Evolutionary conservation across 1,140 invertebrate genomes (phyloP).

Genomic region (Medauroidea extradentata): DNA sequence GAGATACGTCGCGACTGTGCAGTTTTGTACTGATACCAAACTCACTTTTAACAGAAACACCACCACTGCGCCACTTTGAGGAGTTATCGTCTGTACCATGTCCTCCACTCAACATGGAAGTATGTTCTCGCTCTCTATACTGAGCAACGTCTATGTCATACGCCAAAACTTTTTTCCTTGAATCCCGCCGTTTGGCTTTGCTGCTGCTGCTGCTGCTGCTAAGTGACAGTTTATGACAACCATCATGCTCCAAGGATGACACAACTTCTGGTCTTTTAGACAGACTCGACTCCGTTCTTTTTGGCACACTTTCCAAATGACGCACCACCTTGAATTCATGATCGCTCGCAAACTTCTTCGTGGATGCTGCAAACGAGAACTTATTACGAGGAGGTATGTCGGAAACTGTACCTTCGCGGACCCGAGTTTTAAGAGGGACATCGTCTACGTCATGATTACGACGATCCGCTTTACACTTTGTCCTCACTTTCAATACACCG

Average conservation of each 20-base stretch:
- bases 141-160: too few relatives aligned
- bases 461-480: constrained; percentile 18
- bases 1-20: too few relatives aligned
- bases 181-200: constrained; percentile 10
- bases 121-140: too few relatives aligned
- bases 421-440: constrained; percentile 18
- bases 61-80: too few relatives aligned
- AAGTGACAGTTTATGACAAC: too few relatives aligned
- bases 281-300: not conserved
- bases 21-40: too few relatives aligned
- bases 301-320: not conserved
- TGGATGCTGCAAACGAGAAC: not conserved
- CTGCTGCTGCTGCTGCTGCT: not conserved
- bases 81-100: too few relatives aligned
- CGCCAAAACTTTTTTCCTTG: not conserved
- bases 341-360: not conserved
- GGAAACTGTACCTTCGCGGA: not conserved
- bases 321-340: not conserved
- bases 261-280: too few relatives aligned
- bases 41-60: too few relatives aligned
- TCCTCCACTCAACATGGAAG: too few relatives aligned
- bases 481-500: constrained; percentile 13
- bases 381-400: not conserved
- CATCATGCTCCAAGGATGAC: too few relatives aligned
- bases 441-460: constrained; percentile 19